phyloP scores from a whole-genome alignment of 2,888 invertebrate species.

The Drosophila falleni region DNA sequence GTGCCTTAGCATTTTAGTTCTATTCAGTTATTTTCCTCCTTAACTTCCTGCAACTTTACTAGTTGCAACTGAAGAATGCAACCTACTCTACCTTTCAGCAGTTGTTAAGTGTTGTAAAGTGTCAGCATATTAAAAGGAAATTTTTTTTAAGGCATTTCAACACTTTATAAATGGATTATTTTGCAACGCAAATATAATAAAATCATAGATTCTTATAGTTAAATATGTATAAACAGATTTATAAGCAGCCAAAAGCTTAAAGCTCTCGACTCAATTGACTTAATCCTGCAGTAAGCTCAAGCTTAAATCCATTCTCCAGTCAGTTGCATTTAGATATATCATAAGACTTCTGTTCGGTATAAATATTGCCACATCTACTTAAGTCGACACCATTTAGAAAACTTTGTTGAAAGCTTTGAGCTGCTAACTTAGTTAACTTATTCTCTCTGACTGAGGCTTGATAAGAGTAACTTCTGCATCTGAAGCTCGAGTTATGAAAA shows the following conservation, averaged over 20 bases:
- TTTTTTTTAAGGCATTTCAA: slow-evolving; percentile 6
- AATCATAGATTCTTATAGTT: not conserved
- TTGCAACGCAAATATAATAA: not conserved
- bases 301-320: not conserved
- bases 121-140: slow-evolving; percentile 3
- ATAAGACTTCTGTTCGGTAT: not conserved
- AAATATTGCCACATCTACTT: not conserved
- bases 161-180: slow-evolving; percentile 10
- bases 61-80: slow-evolving; percentile 30
- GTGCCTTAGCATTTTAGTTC: slow-evolving; percentile 16
- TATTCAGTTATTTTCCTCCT: slow-evolving; percentile 6
- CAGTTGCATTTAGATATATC: not conserved
- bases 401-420: not conserved
- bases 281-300: not conserved
- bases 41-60: slow-evolving; percentile 16
- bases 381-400: not conserved
- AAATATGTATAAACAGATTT: not conserved
- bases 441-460: not conserved
- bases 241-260: not conserved
- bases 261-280: not conserved
- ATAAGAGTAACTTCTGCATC: not conserved
- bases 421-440: not conserved
- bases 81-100: slow-evolving; percentile 11
- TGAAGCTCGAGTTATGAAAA: not conserved
- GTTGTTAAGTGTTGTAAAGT: slow-evolving; percentile 22